These are phyloP conservation scores for Bombus cullumanus DNA, from an alignment of 1,140 invertebrate genomes.

Conservation along the genomic window DNA sequence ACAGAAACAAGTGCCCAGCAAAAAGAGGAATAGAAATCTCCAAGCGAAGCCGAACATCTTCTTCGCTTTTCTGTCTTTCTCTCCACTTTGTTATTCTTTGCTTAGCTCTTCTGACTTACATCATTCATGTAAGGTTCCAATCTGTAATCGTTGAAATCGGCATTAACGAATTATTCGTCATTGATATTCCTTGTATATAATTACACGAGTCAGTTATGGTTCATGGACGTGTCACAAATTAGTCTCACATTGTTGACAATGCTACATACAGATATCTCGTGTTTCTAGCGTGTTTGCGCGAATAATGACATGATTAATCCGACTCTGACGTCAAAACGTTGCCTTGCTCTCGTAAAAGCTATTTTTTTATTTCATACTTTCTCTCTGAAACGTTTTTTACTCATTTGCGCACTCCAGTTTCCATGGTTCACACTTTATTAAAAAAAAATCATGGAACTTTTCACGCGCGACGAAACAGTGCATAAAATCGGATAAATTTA, in stretches of 20 bases:
- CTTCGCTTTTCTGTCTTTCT: slow-evolving; percentile 63
- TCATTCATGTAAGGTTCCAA: slow-evolving; percentile 39
- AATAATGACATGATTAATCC: background rate
- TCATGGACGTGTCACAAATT: background rate
- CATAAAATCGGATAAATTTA: background rate
- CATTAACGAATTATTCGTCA: background rate
- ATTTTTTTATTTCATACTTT: slow-evolving; percentile 2
- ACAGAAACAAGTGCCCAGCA: slow-evolving; percentile 54
- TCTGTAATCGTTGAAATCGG: slow-evolving; percentile 49
- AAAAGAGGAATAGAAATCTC: slow-evolving; percentile 66
- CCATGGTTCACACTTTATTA: background rate
- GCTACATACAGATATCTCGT: background rate
- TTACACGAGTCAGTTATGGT: background rate
- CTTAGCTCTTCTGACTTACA: slow-evolving; percentile 51
- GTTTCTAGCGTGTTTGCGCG: background rate
- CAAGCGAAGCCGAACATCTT: slow-evolving; percentile 71
- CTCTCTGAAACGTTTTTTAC: background rate
- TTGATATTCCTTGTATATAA: background rate
- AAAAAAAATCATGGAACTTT: background rate
- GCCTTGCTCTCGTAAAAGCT: background rate
- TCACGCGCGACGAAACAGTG: background rate
- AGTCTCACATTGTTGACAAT: slow-evolving; percentile 3
- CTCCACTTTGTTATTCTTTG: slow-evolving; percentile 36
- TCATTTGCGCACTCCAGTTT: background rate
- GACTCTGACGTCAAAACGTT: background rate